Evolutionary conservation across 2,888 invertebrate genomes (phyloP).

Genomic region (Pasiphila rectangulata): DNA sequence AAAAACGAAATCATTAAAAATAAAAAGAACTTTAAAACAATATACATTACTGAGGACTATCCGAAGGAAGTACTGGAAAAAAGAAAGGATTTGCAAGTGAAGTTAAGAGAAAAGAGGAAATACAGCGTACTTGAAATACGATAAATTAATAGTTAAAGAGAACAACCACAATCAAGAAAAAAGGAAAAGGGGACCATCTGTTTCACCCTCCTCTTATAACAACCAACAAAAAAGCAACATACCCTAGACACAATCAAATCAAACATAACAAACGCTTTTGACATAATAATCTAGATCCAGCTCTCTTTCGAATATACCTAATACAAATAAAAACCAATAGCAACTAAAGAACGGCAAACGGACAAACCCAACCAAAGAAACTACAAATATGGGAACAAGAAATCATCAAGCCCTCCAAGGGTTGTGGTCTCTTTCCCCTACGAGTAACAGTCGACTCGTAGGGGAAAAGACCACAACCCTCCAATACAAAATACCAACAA

Average conservation of each 20-base stretch:
- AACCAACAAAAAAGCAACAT: no score
- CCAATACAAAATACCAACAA: no score
- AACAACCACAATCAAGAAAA: conserved; percentile 17
- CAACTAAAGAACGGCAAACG: not conserved
- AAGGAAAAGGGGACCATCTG: conserved; percentile 28
- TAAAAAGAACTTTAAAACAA: conserved; percentile 30
- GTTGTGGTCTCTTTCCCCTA: no score
- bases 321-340: not conserved
- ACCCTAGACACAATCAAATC: no score
- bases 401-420: no score
- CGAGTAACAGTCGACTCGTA: no score
- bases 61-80: conserved; percentile 33
- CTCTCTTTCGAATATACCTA: no score
- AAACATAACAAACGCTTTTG: no score
- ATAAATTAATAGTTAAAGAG: conserved; percentile 33
- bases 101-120: conserved; percentile 31
- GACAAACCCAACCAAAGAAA: no score
- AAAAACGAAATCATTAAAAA: conserved; percentile 30
- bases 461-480: no score
- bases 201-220: conserved; percentile 12
- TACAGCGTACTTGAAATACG: conserved; percentile 33
- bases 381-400: no score
- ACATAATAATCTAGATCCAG: no score
- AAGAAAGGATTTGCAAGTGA: conserved; percentile 27
- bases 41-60: conserved; percentile 34